Conservation (phyloP, 2,888 invertebrate genomes). For the Chrysodeixis includens region DNA sequence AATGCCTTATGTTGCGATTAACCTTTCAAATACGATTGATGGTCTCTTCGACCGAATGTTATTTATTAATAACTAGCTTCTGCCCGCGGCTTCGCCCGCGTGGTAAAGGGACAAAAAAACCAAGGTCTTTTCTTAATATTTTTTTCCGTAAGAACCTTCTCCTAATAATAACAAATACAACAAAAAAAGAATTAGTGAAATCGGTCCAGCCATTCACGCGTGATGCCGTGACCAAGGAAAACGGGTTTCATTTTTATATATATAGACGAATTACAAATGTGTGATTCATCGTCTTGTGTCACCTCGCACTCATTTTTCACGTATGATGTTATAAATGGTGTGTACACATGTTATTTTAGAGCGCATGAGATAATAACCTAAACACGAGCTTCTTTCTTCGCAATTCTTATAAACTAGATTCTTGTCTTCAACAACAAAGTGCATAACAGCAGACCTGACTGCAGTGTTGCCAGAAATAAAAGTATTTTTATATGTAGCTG, state of each 20-base stretch:
- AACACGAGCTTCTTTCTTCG: background rate
- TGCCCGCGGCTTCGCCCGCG: too few relatives aligned
- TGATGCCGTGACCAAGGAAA: too few relatives aligned
- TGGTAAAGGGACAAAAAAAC: too few relatives aligned
- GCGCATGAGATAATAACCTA: background rate
- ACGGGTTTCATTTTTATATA: too few relatives aligned
- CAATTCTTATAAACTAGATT: background rate
- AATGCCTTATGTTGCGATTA: background rate
- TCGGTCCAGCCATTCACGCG: too few relatives aligned
- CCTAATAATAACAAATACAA: too few relatives aligned
- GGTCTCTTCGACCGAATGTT: background rate
- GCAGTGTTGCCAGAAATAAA: conserved; percentile 4
- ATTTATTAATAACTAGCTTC: background rate
- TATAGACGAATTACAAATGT: too few relatives aligned
- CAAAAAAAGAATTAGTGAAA: too few relatives aligned
- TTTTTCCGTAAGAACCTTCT: too few relatives aligned
- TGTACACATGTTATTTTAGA: background rate
- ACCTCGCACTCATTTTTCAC: conserved; percentile 43
- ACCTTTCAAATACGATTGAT: background rate
- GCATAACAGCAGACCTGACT: background rate
- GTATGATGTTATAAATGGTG: conserved; percentile 25
- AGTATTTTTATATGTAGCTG: background rate
- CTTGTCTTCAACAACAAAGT: background rate
- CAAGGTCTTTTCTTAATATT: too few relatives aligned
- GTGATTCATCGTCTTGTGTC: conserved; percentile 23